These are phyloP conservation scores for Ceratitis capitata DNA, from an alignment of 1,140 invertebrate species.

Conservation along the genomic window DNA sequence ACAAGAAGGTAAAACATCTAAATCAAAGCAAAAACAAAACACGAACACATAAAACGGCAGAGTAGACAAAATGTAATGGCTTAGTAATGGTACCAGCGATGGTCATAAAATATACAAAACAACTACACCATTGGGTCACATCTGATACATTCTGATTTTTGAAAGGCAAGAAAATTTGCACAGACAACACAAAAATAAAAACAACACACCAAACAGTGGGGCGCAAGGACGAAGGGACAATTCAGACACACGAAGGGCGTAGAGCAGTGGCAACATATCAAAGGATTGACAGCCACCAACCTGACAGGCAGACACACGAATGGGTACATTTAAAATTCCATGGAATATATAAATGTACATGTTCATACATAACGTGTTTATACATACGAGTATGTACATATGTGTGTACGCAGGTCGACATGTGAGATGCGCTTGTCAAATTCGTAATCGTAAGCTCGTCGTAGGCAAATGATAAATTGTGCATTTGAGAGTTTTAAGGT, in stretches of 20 bases:
- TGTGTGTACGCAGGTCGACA: neutral
- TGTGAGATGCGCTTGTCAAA: conserved; percentile 3
- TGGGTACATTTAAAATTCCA: neutral
- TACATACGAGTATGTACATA: neutral
- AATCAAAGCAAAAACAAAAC: neutral
- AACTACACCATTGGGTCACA: conserved; percentile 34
- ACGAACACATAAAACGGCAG: neutral
- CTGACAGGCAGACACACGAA: neutral
- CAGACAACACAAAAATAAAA: neutral
- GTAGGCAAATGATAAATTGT: conserved; percentile 61
- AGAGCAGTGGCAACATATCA: conserved; percentile 2
- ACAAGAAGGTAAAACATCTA: neutral
- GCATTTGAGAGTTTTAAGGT: conserved; percentile 65
- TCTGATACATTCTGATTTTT: conserved; percentile 31
- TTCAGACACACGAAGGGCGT: neutral
- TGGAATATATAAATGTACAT: neutral
- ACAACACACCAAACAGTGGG: neutral
- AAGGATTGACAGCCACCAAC: neutral
- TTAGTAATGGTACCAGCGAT: conserved; percentile 17
- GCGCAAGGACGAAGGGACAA: neutral
- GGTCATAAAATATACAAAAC: conserved; percentile 20
- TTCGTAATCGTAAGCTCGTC: conserved; percentile 27
- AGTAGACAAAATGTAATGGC: neutral
- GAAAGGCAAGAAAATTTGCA: neutral
- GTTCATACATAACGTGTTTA: neutral